Evolutionary conservation across 2,888 invertebrate species (phyloP).

Genomic region (Sinodicranocentrus sp.): DNA sequence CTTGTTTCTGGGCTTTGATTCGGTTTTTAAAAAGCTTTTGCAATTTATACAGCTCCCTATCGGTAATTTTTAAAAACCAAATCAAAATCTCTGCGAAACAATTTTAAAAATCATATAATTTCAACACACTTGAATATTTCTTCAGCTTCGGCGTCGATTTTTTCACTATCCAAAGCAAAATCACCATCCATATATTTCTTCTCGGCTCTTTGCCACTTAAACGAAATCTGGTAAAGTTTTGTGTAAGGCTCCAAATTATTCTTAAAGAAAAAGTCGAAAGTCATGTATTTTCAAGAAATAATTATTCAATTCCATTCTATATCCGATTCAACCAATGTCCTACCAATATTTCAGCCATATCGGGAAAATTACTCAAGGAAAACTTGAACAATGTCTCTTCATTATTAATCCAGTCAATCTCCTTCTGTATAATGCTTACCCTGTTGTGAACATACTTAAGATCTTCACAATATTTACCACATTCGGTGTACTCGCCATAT

Average conservation of each 20-base stretch:
- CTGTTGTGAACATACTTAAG: constrained; percentile 87
- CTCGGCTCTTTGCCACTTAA: constrained; percentile 88
- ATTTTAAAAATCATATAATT: too few species aligned
- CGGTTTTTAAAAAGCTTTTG: constrained; percentile 75
- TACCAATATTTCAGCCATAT: constrained; percentile 87
- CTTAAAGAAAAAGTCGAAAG: too few species aligned
- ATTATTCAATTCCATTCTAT: too few species aligned
- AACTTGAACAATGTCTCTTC: constrained; percentile 93
- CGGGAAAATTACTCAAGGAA: constrained; percentile 86
- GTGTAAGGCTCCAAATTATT: constrained; percentile 84
- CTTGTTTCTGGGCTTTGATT: constrained; percentile 75
- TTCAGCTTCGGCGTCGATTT: constrained; percentile 89
- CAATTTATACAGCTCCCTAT: constrained; percentile 73
- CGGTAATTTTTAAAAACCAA: not conserved
- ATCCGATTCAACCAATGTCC: too few species aligned
- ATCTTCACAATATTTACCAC: constrained; percentile 86
- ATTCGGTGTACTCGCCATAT: constrained; percentile 89
- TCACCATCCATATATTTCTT: constrained; percentile 96
- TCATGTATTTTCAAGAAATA: too few species aligned
- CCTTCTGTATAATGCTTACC: constrained; percentile 86
- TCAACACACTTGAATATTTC: constrained; percentile 82
- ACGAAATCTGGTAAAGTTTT: constrained; percentile 81
- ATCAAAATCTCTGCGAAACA: too few species aligned
- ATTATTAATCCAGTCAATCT: constrained; percentile 91
- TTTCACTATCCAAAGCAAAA: constrained; percentile 88